Evolutionary conservation across 1,140 invertebrate species (phyloP), one percentile per base, ranked within the genome.

Genomic region (Caenorhabditis remanei): DNA sequence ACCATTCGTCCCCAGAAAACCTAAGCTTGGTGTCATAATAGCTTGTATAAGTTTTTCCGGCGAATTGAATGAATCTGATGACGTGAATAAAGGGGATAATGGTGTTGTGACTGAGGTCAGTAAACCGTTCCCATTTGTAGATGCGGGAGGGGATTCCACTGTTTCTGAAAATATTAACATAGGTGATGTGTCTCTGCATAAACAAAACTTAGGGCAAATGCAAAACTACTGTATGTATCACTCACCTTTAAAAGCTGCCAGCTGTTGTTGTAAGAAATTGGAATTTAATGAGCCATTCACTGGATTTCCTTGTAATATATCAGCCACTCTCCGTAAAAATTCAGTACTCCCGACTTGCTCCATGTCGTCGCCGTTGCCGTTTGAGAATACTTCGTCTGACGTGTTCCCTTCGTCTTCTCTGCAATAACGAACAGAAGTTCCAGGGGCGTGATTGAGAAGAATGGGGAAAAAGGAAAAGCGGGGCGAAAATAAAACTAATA

Each of bases 391-490:
- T 79, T 79, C 71, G n/a, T 21, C 71, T 50, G 71, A 79, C 14
- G 71, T 50, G 46, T 48, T 79, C 21, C 71, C 71, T 79, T 79
- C 71, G 43, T 79, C 71, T 50, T 79, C 71, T 50, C 71, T 79
- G 71, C 46, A 79, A 79, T 50, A 79, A 79, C 71, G 71, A 79
- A 79, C 71, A 79, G 71, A 79, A 79, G 71, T 79, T 79, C 71
- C 71, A 50, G 21, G n/a, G 40, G 71, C 46, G 71, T 41, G 46
- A 41, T 21, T 21, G 71, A 4, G 24, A 50, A 11, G 41, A 32
- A 32, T 14, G 50, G 16, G 50, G 11, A n/a, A 50, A 21, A 13
- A 79, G 13, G 13, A 79, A 24, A 79, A 79, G 46, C 21, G 71
- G 40, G 71, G 71, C 46, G n/a, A 79, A 79, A 79, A 79, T 79